These are phyloP conservation scores for Pterophyllum scalare DNA, from an alignment of 2,113 vertebrate species.

Conservation along the genomic window DNA sequence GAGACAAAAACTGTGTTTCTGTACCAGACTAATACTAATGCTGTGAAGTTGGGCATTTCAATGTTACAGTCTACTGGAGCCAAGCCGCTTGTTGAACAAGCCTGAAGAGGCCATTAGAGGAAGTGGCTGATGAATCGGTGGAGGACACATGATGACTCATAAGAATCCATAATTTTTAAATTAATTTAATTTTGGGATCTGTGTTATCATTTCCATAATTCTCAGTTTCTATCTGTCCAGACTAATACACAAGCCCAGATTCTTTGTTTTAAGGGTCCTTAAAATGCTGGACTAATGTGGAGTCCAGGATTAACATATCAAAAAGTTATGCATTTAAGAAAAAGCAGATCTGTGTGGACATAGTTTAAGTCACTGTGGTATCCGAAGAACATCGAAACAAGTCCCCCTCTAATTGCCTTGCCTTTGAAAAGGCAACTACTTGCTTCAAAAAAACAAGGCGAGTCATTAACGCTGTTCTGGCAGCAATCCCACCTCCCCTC, in stretches of 20 bases:
- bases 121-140: background rate
- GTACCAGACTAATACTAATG: too few relatives aligned
- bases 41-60: background rate
- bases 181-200: background rate
- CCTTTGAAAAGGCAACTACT: constrained; percentile 72
- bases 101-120: background rate
- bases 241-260: background rate
- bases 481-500: constrained; percentile 47
- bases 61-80: background rate
- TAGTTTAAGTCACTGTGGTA: constrained; percentile 51
- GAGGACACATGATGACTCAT: background rate
- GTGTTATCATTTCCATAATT: background rate
- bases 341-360: background rate
- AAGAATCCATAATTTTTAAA: background rate
- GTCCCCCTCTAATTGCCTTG: constrained; percentile 72
- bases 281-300: background rate
- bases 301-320: background rate
- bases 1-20: background rate
- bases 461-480: constrained; percentile 78
- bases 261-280: background rate
- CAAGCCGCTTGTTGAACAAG: background rate
- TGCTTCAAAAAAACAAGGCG: constrained; percentile 73
- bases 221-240: background rate
- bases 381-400: constrained; percentile 64
- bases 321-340: background rate